Percentiles rank a stretch among this genome's conserved stretches.
phyloP scores from a whole-genome alignment of 2,888 invertebrate species.

The Listrodromus nycthemerus region DNA sequence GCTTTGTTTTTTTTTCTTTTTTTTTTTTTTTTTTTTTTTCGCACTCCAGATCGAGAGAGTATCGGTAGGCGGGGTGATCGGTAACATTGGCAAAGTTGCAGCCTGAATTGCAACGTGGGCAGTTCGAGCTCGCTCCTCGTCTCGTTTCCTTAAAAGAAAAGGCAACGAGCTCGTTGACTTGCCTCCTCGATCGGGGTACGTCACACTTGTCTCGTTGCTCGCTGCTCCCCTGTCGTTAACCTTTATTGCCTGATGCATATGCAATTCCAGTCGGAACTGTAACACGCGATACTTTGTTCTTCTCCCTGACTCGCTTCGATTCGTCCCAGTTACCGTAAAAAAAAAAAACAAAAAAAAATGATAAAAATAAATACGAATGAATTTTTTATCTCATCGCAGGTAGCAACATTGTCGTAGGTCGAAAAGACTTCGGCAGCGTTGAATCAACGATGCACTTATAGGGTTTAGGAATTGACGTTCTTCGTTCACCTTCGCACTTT shows the following conservation, averaged over 20 bases:
- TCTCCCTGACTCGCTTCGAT: constrained; percentile 49
- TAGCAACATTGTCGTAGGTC: constrained; percentile 29
- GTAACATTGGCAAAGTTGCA: constrained; percentile 58
- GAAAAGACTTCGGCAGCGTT: neutral
- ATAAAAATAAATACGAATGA: neutral
- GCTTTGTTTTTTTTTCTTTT: constrained; percentile 16
- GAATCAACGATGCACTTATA: neutral
- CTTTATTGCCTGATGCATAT: constrained; percentile 54
- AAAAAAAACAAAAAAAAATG: neutral
- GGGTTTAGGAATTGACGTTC: neutral
- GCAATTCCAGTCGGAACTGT: constrained; percentile 56
- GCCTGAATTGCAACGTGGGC: constrained; percentile 67
- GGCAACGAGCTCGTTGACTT: constrained; percentile 53
- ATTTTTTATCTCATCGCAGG: neutral
- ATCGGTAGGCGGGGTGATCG: constrained; percentile 44
- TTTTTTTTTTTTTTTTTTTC: constrained; percentile 28
- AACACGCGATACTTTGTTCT: constrained; percentile 59
- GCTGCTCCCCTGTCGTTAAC: constrained; percentile 51
- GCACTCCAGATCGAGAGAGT: constrained; percentile 22
- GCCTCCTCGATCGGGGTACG: constrained; percentile 60
- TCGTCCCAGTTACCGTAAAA: constrained; percentile 46
- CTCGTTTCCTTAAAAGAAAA: constrained; percentile 69
- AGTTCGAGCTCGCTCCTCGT: constrained; percentile 66
- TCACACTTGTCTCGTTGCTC: constrained; percentile 60
- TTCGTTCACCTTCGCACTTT: constrained; percentile 23